Evolutionary conservation across 2,113 vertebrate genomes (phyloP), one percentile per base, ranked within the genome.

Genomic region (Labrus mixtus): DNA sequence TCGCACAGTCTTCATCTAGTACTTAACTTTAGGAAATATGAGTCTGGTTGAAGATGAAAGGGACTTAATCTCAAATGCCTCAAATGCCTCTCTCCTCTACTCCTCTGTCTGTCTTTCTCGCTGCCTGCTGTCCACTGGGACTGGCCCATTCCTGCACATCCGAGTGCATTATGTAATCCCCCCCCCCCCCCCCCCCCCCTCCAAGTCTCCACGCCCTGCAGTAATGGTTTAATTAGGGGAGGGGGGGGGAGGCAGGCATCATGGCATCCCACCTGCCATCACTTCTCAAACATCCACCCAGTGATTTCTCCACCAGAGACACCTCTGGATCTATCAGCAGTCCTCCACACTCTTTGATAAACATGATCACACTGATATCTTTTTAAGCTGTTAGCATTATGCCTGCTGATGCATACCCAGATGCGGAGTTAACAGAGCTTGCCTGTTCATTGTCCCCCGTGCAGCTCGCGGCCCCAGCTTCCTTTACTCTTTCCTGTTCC

Each of bases 41-140:
- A 91, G 87, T 89, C 90, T 90, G 87, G 79, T 94, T 90, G 90
- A 93, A 93, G 91, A 94, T 95, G 92, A 95, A 95, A 94, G 89
- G 84, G 90, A 91, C 91, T 93, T 91, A 90, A 92, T 92, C 88
- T 91, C 90, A 76, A 90, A 91, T 91, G 82, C 86, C 78, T 87
- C 81, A 76, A 74, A 71, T 84, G 77, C 85, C 85, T 91, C 87
- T 92, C 78, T 84, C 80, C 73, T 80, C 81, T 70, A 48, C 76
- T 90, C 77, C 80, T 86, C 84, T 74, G 48, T 73, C 85, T 80
- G 33, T 80, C 79, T 82, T 76, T 80, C 82, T 88, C 83, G 10
- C 78, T 84, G 79, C 79, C 71, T 78, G 75, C 82, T 77, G 85
- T 89, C 89, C 90, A 84, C 62, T 78, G 91, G 89, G 93, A 92